Evolutionary conservation across 2,888 invertebrate genomes (phyloP).

Genomic region (Carabus problematicus): DNA sequence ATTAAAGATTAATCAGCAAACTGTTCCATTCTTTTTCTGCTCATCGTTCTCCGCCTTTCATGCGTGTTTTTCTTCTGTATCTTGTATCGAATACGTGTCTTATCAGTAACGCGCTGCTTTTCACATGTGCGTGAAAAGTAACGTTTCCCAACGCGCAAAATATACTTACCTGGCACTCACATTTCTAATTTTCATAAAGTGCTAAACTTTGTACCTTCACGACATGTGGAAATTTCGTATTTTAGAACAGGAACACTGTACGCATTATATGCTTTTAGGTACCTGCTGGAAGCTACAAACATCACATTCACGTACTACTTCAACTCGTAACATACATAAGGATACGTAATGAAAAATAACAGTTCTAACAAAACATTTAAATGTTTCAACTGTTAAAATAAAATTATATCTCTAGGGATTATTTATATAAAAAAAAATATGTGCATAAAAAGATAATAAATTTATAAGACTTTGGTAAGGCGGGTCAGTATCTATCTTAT

Average conservation of each 20-base stretch:
- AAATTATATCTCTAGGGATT: too few species aligned
- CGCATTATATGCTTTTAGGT: background rate
- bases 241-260: constrained; percentile 11
- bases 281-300: too few species aligned
- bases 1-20: constrained; percentile 33
- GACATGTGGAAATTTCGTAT: constrained; percentile 21
- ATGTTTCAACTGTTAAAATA: too few species aligned
- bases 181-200: constrained; percentile 29
- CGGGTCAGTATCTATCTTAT: too few species aligned
- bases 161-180: constrained; percentile 16
- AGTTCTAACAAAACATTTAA: too few species aligned
- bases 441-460: too few species aligned
- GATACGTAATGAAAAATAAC: too few species aligned
- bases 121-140: background rate
- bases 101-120: constrained; percentile 10
- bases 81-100: constrained; percentile 30
- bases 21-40: constrained; percentile 15
- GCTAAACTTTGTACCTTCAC: constrained; percentile 20
- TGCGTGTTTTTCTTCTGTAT: background rate
- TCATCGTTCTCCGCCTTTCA: background rate
- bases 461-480: too few species aligned
- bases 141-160: constrained; percentile 5
- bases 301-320: too few species aligned
- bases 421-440: too few species aligned
- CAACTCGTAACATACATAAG: too few species aligned